These are phyloP conservation scores for Sebastes taczanowskii DNA, from an alignment of 2,797 vertebrate genomes.

Conservation along the genomic window DNA sequence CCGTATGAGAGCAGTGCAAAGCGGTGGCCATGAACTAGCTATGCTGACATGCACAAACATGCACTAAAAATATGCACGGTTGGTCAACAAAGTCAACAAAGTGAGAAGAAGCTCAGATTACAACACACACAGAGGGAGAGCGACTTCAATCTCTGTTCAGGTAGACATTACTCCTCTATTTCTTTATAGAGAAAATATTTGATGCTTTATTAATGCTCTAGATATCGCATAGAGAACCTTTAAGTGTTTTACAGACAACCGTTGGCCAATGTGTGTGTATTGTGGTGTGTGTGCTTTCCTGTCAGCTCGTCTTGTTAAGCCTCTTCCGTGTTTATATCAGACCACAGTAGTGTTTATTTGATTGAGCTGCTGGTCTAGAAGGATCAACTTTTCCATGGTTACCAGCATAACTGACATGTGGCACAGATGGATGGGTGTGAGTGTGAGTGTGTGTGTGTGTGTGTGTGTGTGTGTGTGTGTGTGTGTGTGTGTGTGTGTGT, in stretches of 20 bases:
- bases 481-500: slow-evolving; percentile 1
- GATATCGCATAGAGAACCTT: too few species aligned
- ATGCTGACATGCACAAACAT: too few species aligned
- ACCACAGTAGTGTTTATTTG: slow-evolving; percentile 13
- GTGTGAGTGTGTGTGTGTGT: background rate
- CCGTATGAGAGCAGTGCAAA: too few species aligned
- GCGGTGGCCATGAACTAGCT: too few species aligned
- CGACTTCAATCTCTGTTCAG: too few species aligned
- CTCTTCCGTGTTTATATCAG: slow-evolving; percentile 10
- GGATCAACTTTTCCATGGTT: slow-evolving; percentile 34
- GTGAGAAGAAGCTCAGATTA: too few species aligned
- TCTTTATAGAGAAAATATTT: too few species aligned
- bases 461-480: slow-evolving; percentile 3
- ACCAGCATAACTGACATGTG: slow-evolving; percentile 34
- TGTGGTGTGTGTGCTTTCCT: background rate
- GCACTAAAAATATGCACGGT: too few species aligned
- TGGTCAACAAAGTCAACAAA: too few species aligned
- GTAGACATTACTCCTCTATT: too few species aligned
- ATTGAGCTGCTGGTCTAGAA: slow-evolving; percentile 20
- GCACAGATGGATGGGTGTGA: slow-evolving; percentile 22
- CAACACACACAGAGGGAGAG: too few species aligned
- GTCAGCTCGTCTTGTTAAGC: background rate
- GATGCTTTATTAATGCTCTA: too few species aligned
- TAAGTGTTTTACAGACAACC: background rate
- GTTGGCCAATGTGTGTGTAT: background rate